phyloP scores from a whole-genome alignment of 2,797 vertebrate species.

The Neopelma chrysocephalum region DNA sequence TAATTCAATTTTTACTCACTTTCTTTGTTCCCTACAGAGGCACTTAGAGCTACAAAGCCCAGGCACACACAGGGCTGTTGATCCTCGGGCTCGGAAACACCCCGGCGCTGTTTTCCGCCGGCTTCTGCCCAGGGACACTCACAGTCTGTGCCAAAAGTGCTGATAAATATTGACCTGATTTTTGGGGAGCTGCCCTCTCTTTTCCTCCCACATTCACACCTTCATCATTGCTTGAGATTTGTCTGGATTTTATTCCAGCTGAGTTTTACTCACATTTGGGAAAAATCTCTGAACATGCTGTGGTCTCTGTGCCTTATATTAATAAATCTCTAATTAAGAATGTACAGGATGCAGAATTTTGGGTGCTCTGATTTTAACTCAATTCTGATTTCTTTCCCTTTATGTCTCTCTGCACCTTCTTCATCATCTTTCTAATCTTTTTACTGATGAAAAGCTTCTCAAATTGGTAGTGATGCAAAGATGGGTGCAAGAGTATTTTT shows the following conservation, averaged over 20 bases:
- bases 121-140: background rate
- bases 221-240: accelerated
- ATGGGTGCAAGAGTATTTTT: background rate
- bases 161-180: background rate
- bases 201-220: background rate
- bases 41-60: constrained; percentile 39
- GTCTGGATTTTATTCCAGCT: background rate
- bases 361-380: background rate
- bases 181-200: background rate
- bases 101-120: accelerated
- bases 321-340: background rate
- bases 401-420: background rate
- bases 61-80: background rate
- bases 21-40: constrained; percentile 58
- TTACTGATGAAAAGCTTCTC: background rate
- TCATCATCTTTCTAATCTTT: background rate
- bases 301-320: background rate
- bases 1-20: constrained; percentile 64
- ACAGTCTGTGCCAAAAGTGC: background rate
- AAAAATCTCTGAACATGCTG: background rate
- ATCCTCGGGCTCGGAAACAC: background rate
- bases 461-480: background rate
- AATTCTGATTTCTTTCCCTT: background rate
- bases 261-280: background rate
- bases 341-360: background rate